These are phyloP conservation scores for Streptopelia turtur DNA, from an alignment of 2,797 vertebrate genomes.

Conservation along the genomic window DNA sequence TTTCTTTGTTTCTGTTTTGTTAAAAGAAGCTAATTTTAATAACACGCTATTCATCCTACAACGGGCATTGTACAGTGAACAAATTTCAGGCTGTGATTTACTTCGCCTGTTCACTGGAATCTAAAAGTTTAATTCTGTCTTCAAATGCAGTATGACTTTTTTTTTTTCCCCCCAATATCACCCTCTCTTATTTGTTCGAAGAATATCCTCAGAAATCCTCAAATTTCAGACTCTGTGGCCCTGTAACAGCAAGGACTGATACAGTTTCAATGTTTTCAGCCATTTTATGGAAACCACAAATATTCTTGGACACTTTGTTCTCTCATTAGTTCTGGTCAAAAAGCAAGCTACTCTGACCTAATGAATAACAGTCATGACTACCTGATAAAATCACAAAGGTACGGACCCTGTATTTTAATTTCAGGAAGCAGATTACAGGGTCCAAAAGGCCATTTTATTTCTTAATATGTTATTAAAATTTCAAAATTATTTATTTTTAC, in stretches of 20 bases:
- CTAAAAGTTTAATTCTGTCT: neutral
- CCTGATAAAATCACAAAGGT: neutral
- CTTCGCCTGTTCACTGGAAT: neutral
- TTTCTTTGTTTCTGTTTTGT: neutral
- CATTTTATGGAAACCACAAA: neutral
- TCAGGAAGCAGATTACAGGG: neutral
- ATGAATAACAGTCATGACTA: neutral
- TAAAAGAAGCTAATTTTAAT: neutral
- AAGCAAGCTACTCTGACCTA: neutral
- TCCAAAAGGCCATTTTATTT: neutral
- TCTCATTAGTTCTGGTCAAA: neutral
- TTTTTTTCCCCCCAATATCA: neutral
- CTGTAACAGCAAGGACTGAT: rapidly evolving
- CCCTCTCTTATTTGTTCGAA: neutral
- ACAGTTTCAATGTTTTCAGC: neutral
- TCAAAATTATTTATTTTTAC: too few relatives aligned
- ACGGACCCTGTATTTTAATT: neutral
- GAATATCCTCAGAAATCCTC: neutral
- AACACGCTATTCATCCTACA: neutral
- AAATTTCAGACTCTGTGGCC: neutral
- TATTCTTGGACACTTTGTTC: neutral
- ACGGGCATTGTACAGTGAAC: neutral
- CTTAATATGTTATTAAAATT: neutral
- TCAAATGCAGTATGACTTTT: neutral
- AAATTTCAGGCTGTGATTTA: neutral